Evolutionary conservation across 2,888 invertebrate species (phyloP).

Genomic region (Drosophila aldrichi): DNA sequence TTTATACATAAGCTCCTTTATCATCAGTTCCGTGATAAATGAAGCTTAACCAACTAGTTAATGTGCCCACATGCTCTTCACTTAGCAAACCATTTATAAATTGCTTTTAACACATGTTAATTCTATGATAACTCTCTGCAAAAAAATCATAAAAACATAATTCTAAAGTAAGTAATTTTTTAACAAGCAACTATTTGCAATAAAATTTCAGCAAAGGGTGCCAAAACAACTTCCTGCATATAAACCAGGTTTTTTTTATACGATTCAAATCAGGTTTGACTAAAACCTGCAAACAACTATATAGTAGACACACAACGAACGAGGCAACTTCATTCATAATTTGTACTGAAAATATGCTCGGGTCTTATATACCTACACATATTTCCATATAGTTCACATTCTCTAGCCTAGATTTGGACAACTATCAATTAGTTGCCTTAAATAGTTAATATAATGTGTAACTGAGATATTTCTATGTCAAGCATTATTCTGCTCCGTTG

Average conservation of each 20-base stretch:
- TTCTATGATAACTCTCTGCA: background rate
- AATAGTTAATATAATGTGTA: background rate
- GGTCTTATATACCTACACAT: background rate
- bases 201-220: background rate
- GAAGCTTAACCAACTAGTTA: background rate
- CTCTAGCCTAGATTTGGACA: background rate
- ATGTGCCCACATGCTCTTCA: background rate
- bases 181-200: background rate
- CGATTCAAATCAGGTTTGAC: background rate
- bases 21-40: too few relatives aligned
- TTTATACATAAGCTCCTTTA: too few relatives aligned
- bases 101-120: background rate
- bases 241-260: background rate
- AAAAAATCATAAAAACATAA: background rate
- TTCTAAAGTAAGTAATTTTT: background rate
- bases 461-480: background rate
- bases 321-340: background rate
- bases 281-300: background rate
- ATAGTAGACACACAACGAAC: background rate
- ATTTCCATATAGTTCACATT: background rate
- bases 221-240: slow-evolving; percentile 2
- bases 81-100: too few relatives aligned
- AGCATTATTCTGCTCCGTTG: slow-evolving; percentile 18
- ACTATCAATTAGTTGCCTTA: background rate
- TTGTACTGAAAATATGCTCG: background rate